phyloP scores from a whole-genome alignment of 2,888 invertebrate species.

The Noctuana brunneofusca region DNA sequence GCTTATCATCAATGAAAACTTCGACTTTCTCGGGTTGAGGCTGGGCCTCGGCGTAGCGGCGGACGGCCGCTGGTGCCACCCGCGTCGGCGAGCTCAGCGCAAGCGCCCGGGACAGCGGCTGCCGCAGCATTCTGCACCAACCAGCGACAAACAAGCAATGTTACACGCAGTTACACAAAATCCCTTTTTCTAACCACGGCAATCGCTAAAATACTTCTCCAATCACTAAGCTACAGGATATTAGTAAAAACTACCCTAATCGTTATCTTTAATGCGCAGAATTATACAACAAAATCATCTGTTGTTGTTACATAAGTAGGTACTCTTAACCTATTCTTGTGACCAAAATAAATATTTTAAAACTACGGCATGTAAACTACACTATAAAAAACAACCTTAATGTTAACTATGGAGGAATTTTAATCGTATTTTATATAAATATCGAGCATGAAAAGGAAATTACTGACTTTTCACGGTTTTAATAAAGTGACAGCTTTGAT shows the following conservation, averaged over 20 bases:
- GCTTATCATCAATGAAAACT: constrained; percentile 98
- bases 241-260: neutral
- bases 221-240: neutral
- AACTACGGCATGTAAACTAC: neutral
- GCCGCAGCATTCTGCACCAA: constrained; percentile 87
- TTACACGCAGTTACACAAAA: constrained; percentile 37
- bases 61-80: constrained; percentile 66
- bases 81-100: constrained; percentile 72
- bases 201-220: neutral
- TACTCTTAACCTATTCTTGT: constrained; percentile 68
- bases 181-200: constrained; percentile 6
- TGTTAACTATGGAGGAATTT: constrained; percentile 3
- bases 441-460: constrained; percentile 17
- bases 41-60: constrained; percentile 75
- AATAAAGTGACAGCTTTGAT: constrained; percentile 4
- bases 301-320: constrained; percentile 81
- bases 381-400: neutral
- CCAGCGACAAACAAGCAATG: constrained; percentile 40
- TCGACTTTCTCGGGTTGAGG: constrained; percentile 91
- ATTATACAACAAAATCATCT: constrained; percentile 48
- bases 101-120: constrained; percentile 87
- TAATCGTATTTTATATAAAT: constrained; percentile 4
- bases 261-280: constrained; percentile 19
- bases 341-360: constrained; percentile 1
- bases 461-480: constrained; percentile 32